Evolutionary conservation across 2,888 invertebrate species (phyloP).

Genomic region (Tryphoninae sp.): DNA sequence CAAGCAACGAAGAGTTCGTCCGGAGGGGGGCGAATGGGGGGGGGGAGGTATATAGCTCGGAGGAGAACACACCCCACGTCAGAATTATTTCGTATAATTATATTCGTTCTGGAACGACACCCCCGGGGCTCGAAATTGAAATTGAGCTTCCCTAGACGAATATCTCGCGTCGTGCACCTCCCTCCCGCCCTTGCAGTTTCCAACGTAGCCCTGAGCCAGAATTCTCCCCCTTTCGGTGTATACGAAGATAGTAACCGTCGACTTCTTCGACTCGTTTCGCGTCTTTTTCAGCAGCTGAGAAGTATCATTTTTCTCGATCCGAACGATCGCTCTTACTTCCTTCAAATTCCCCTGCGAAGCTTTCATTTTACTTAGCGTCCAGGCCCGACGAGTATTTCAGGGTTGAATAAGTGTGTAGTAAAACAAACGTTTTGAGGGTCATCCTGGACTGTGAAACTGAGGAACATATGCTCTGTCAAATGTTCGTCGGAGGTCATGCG

Average conservation of each 20-base stretch:
- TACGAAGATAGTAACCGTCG: conserved; percentile 12
- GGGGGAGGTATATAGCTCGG: conserved; percentile 17
- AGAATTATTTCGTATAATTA: conserved; percentile 82
- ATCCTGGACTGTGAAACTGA: too few relatives aligned
- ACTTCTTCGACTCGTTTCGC: conserved; percentile 22
- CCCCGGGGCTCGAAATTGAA: conserved; percentile 81
- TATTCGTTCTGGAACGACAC: conserved; percentile 81
- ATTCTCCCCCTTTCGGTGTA: conserved; percentile 63
- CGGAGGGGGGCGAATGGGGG: conserved; percentile 36
- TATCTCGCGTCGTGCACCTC: conserved; percentile 63
- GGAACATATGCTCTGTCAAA: neutral
- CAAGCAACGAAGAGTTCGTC: conserved; percentile 46
- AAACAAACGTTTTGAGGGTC: too few relatives aligned
- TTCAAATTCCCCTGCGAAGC: neutral
- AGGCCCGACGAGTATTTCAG: too few relatives aligned
- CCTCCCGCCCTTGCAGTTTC: conserved; percentile 53
- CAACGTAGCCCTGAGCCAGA: conserved; percentile 75
- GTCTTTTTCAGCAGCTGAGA: neutral
- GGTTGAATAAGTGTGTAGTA: too few relatives aligned
- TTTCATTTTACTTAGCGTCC: neutral
- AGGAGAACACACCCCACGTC: conserved; percentile 69
- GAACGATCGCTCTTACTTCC: neutral
- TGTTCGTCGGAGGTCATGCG: conserved; percentile 5
- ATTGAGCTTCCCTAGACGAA: conserved; percentile 79
- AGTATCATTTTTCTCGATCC: neutral